A percentile compares a stretch with the other conserved stretches of the same genome.
Conservation (phyloP, 92 coral and sea anemone species). For the Palythoa grandiflora region DNA sequence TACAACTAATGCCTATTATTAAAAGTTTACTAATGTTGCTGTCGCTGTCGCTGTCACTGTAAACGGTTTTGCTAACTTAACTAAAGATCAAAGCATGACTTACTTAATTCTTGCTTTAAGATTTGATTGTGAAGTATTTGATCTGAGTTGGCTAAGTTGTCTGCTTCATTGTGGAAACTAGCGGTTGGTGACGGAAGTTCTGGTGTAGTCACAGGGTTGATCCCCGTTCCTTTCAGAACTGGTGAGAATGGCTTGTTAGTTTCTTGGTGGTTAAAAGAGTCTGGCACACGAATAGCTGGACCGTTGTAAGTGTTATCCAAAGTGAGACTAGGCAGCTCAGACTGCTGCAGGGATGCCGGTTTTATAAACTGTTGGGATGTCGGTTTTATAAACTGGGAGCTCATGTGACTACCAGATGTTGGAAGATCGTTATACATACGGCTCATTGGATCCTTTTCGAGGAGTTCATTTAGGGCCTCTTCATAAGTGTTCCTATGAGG, state of each 20-base stretch:
- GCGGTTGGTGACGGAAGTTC: slow-evolving; percentile 18
- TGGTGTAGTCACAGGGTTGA: slow-evolving; percentile 3
- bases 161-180: slow-evolving; percentile 74
- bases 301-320: slow-evolving; percentile 69
- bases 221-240: slow-evolving; percentile 30
- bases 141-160: slow-evolving; percentile 63
- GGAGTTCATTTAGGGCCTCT: slow-evolving; percentile 69
- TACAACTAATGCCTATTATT: no score
- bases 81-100: slow-evolving; percentile 1
- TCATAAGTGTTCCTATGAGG: slow-evolving; percentile 66
- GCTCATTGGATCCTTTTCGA: slow-evolving; percentile 46
- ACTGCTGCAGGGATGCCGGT: not conserved
- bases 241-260: slow-evolving; percentile 3
- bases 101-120: slow-evolving; percentile 84
- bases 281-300: slow-evolving; percentile 73
- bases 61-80: no score
- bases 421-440: slow-evolving; percentile 5
- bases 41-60: no score
- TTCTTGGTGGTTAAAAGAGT: slow-evolving; percentile 2
- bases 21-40: no score
- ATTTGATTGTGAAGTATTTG: slow-evolving; percentile 72
- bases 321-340: slow-evolving; percentile 8
- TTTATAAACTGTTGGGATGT: not conserved
- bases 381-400: not conserved
- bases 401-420: not conserved